Evolutionary conservation across 2,797 vertebrate species (phyloP).

Genomic region (Malacoraja senta): DNA sequence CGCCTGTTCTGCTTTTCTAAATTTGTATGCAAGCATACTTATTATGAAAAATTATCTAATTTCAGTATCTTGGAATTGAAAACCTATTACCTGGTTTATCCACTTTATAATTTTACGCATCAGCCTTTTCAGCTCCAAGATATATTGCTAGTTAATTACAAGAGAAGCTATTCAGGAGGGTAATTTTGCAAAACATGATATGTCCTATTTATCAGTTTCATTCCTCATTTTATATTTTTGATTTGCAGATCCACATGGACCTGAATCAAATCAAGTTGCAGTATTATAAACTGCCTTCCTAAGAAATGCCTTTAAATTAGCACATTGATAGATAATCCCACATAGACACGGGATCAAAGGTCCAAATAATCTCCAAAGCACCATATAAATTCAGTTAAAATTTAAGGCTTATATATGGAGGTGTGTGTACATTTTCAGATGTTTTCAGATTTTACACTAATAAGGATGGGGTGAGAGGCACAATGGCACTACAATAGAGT

Average conservation of each 20-base stretch:
- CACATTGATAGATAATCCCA: neutral
- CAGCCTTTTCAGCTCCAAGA: neutral
- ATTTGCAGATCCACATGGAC: neutral
- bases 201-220: neutral
- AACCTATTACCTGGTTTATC: neutral
- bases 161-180: neutral
- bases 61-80: neutral
- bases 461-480: too few species aligned
- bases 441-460: neutral
- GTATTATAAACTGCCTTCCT: neutral
- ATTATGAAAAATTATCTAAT: conserved; percentile 10
- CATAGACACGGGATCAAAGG: neutral
- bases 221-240: neutral
- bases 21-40: neutral
- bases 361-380: neutral
- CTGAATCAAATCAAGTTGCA: neutral
- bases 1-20: neutral
- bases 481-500: too few species aligned
- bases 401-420: neutral
- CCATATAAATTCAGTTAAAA: neutral
- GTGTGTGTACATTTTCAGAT: neutral
- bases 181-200: neutral
- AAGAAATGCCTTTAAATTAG: neutral
- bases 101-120: conserved; percentile 28
- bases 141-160: conserved; percentile 5